Conservation (phyloP, 2,113 vertebrate genomes). For the Sinocyclocheilus grahami region DNA sequence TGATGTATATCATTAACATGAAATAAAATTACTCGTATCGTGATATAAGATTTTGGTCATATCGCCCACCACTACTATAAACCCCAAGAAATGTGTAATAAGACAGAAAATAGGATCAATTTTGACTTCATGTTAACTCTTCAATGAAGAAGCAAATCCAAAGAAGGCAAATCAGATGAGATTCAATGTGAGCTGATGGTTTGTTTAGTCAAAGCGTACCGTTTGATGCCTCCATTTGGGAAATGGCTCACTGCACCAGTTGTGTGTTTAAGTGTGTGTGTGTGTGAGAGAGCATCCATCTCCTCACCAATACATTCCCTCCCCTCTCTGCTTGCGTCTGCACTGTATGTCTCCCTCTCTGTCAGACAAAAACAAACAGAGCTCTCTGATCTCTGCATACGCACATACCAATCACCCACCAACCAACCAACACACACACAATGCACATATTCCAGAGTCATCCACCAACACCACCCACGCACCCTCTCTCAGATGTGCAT, state of each 20-base stretch:
- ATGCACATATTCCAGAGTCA: conserved; percentile 45
- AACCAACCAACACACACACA: conserved; percentile 46
- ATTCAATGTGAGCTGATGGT: conserved; percentile 30
- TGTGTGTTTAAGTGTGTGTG: conserved; percentile 41
- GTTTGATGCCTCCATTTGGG: conserved; percentile 39
- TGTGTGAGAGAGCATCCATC: conserved; percentile 28
- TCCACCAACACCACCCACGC: conserved; percentile 71
- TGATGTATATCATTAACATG: too few relatives aligned
- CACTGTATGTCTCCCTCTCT: conserved; percentile 50
- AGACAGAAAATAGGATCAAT: neutral
- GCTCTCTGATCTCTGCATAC: conserved; percentile 62
- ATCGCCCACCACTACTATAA: too few relatives aligned
- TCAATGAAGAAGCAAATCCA: neutral
- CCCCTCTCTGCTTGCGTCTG: conserved; percentile 44
- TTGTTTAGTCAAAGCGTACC: conserved; percentile 44
- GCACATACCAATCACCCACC: conserved; percentile 35
- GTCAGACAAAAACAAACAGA: conserved; percentile 73
- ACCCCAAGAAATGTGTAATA: neutral
- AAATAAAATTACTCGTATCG: too few relatives aligned
- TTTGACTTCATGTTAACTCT: neutral
- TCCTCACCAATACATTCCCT: conserved; percentile 21
- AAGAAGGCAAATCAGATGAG: conserved; percentile 22
- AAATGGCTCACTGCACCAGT: conserved; percentile 32
- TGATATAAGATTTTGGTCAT: too few relatives aligned
- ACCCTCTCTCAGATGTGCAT: conserved; percentile 69